Conservation (phyloP, 2,888 invertebrate species). For the Ectemnius lituratus region DNA sequence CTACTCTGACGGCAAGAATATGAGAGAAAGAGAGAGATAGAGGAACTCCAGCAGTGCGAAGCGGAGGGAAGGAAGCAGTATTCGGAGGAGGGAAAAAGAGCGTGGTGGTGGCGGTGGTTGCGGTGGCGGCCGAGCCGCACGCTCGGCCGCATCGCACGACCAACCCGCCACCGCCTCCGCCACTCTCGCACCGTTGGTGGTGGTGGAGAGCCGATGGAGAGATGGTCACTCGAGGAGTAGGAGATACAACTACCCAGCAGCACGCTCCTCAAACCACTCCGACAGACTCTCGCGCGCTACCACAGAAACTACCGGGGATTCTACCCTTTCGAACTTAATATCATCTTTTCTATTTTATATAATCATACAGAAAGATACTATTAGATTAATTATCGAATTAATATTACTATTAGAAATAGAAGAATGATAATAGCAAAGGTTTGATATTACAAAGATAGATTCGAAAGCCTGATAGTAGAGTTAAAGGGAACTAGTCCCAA, state of each 20-base stretch:
- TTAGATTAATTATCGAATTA: too few species aligned
- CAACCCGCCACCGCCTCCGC: constrained; percentile 29
- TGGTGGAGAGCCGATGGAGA: constrained; percentile 35
- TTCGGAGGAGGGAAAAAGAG: constrained; percentile 23
- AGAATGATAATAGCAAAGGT: too few species aligned
- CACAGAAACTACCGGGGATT: too few species aligned
- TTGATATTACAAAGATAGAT: too few species aligned
- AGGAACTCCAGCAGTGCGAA: constrained; percentile 34
- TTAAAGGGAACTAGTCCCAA: too few species aligned
- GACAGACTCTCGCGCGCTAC: too few species aligned
- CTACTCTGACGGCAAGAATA: neutral
- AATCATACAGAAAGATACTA: too few species aligned
- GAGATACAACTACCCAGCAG: constrained; percentile 1
- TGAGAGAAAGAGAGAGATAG: constrained; percentile 37
- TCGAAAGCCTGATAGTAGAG: too few species aligned
- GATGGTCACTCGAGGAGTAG: constrained; percentile 12
- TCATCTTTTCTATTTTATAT: too few species aligned
- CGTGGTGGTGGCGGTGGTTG: constrained; percentile 33
- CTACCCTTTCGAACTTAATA: too few species aligned
- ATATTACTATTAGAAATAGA: too few species aligned
- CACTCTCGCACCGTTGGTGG: constrained; percentile 13
- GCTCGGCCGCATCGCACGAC: constrained; percentile 31
- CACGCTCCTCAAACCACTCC: too few species aligned
- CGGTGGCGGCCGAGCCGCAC: constrained; percentile 18
- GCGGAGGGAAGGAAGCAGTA: constrained; percentile 34